These are phyloP conservation scores for Frieseomelitta varia DNA, from an alignment of 1,140 invertebrate genomes.

Conservation along the genomic window DNA sequence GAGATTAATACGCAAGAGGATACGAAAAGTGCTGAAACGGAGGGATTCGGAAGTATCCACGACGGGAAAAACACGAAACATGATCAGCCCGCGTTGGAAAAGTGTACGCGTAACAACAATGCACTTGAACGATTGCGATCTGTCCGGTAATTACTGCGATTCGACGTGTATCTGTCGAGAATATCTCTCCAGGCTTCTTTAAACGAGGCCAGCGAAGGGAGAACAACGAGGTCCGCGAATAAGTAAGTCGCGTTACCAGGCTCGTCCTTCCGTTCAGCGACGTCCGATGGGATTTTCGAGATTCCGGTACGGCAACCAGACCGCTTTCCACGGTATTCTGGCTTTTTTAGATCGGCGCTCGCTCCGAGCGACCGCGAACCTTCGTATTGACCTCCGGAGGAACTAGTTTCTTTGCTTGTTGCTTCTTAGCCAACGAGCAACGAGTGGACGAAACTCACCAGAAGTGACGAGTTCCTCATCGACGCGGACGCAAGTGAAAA, in stretches of 20 bases:
- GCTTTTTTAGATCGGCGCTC: conserved; percentile 37
- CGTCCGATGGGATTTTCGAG: neutral
- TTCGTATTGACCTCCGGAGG: conserved; percentile 28
- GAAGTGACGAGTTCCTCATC: too few relatives aligned
- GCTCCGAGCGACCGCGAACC: conserved; percentile 20
- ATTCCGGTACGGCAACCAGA: neutral
- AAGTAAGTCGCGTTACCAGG: too few relatives aligned
- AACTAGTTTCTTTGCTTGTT: conserved; percentile 2
- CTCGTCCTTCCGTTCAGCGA: conserved; percentile 8
- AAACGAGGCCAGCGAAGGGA: conserved; percentile 33
- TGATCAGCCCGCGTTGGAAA: neutral
- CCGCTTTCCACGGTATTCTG: conserved; percentile 15
- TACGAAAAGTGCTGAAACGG: too few relatives aligned
- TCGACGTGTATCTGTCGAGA: conserved; percentile 11
- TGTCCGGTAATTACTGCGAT: conserved; percentile 35
- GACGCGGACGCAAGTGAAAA: too few relatives aligned
- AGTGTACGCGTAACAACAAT: conserved; percentile 39
- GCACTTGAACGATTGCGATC: conserved; percentile 19
- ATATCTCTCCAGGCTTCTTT: conserved; percentile 7
- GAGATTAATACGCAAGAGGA: neutral
- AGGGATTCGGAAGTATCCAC: too few relatives aligned
- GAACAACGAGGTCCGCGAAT: neutral
- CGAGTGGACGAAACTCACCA: too few relatives aligned
- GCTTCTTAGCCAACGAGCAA: neutral
- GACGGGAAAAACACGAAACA: neutral